Evolutionary conservation across 2,888 invertebrate species (phyloP).

Genomic region (Oscheius sp.): DNA sequence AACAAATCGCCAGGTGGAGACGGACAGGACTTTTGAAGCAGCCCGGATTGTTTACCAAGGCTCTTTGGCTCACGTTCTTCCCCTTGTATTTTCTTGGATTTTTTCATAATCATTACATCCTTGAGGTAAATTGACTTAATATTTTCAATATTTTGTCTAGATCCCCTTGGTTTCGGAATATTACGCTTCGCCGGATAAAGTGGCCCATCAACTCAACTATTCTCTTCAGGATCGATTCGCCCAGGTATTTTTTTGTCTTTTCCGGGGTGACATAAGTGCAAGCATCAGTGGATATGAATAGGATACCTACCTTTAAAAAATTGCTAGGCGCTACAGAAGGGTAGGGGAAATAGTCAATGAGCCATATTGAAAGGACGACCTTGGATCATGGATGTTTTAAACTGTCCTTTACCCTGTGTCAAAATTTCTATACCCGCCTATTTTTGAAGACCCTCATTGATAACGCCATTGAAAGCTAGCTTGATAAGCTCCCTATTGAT

Average conservation of each 20-base stretch:
- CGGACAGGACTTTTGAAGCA: constrained; percentile 49
- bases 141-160: not conserved
- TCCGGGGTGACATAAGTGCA: not conserved
- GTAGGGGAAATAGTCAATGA: too few relatives aligned
- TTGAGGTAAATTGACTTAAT: constrained; percentile 26
- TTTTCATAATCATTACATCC: constrained; percentile 50
- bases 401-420: too few relatives aligned
- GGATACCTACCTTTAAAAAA: not conserved
- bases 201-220: constrained; percentile 54
- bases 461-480: too few relatives aligned
- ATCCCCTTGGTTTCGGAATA: constrained; percentile 49
- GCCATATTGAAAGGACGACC: too few relatives aligned
- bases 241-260: constrained; percentile 51
- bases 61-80: constrained; percentile 45
- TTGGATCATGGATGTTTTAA: too few relatives aligned
- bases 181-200: constrained; percentile 39
- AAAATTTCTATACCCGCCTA: too few relatives aligned
- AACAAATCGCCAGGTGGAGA: constrained; percentile 44
- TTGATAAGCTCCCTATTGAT: not conserved
- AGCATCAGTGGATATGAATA: not conserved
- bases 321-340: too few relatives aligned
- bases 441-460: too few relatives aligned
- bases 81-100: constrained; percentile 67
- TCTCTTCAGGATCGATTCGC: constrained; percentile 68
- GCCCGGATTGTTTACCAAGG: constrained; percentile 35